Evolutionary conservation across 2,797 vertebrate genomes (phyloP).

Genomic region (Pelochelys cantorii): DNA sequence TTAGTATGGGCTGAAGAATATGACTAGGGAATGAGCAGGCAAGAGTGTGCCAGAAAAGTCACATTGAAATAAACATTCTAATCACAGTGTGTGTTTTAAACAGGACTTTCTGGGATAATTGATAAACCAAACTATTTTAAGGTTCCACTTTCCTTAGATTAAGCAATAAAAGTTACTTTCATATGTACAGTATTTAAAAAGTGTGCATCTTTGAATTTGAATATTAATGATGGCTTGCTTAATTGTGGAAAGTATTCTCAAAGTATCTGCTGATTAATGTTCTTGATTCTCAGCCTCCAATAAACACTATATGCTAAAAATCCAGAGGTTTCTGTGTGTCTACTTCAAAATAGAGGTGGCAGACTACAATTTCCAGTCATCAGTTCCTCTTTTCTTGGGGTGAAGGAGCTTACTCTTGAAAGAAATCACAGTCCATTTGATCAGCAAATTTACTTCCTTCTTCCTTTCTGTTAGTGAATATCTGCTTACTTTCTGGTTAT

Average conservation of each 20-base stretch:
- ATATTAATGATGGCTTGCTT: neutral
- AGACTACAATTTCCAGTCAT: neutral
- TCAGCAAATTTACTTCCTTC: slow-evolving; percentile 33
- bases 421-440: neutral
- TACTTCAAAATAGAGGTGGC: neutral
- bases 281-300: neutral
- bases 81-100: neutral
- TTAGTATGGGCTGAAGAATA: neutral
- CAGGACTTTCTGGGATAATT: neutral
- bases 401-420: neutral
- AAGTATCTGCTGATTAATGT: neutral
- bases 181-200: neutral
- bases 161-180: neutral
- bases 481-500: neutral
- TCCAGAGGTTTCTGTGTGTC: neutral
- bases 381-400: neutral
- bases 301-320: slow-evolving; percentile 24
- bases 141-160: neutral
- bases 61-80: neutral
- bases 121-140: neutral
- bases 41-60: neutral
- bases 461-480: neutral
- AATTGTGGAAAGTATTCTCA: neutral
- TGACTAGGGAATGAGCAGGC: neutral
- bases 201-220: neutral